A percentile compares a stretch with the other conserved stretches of the same genome.
Evolutionary conservation across 1,140 invertebrate species (phyloP).

Genomic region (Bacillus rossius): DNA sequence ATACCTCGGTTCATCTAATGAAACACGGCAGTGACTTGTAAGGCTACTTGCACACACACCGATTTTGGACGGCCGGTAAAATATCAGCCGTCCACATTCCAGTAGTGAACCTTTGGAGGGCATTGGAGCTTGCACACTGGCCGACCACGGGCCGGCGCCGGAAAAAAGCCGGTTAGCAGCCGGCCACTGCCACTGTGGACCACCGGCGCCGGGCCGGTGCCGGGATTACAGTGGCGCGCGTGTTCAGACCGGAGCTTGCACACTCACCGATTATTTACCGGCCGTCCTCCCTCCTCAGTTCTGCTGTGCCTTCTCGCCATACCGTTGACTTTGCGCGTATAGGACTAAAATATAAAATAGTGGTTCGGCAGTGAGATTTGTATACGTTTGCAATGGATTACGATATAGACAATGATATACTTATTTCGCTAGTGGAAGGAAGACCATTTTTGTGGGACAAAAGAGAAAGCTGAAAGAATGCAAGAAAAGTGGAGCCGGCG

Average conservation of each 20-base stretch:
- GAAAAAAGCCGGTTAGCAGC: not conserved
- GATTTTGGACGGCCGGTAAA: conserved; percentile 1
- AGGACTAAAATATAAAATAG: no score
- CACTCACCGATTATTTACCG: not conserved
- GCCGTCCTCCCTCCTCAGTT: no score
- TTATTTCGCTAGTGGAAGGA: conserved; percentile 6
- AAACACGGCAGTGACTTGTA: no score
- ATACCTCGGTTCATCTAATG: no score
- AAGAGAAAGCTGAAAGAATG: no score
- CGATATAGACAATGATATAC: conserved; percentile 3
- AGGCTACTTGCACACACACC: not conserved
- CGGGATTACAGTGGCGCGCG: not conserved
- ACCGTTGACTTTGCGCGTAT: no score
- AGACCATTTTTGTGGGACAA: conserved; percentile 7
- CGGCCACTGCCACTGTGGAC: not conserved
- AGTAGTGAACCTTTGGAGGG: not conserved
- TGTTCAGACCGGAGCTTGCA: conserved; percentile 1
- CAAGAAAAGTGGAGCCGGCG: no score
- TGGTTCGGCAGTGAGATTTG: no score
- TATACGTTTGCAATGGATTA: no score
- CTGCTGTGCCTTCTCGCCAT: no score
- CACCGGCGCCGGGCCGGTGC: not conserved
- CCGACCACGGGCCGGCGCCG: not conserved
- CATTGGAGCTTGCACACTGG: conserved; percentile 4
- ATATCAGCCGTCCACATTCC: conserved; percentile 4